A percentile compares a stretch with the other conserved stretches of the same genome.
phyloP scores from a whole-genome alignment of 2,113 vertebrate genomes.

The Apeltes quadracus region DNA sequence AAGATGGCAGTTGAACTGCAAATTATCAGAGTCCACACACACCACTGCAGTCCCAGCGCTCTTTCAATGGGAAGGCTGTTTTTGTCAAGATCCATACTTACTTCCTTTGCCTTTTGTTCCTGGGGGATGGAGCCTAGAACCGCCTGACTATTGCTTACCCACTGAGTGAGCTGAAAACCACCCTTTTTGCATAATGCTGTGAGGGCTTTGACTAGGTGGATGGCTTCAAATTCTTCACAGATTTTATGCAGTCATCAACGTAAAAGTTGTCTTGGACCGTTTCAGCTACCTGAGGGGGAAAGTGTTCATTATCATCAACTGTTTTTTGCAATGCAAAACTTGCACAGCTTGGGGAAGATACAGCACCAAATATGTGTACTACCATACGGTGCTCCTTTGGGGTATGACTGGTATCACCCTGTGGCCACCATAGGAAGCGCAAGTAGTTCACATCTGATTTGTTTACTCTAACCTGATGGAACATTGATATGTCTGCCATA shows the following conservation, averaged over 20 bases:
- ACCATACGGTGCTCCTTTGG: constrained; percentile 25
- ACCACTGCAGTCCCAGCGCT: background rate
- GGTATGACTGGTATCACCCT: background rate
- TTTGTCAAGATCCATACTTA: constrained; percentile 1
- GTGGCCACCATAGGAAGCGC: constrained; percentile 36
- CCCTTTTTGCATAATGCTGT: background rate
- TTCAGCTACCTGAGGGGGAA: background rate
- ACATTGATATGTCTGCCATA: constrained; percentile 22
- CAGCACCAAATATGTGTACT: constrained; percentile 29
- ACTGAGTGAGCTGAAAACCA: constrained; percentile 2
- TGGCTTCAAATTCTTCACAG: background rate
- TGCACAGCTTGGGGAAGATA: constrained; percentile 28
- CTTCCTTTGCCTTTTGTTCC: background rate
- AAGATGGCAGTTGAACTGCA: background rate
- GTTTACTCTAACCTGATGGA: constrained; percentile 18
- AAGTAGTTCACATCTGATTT: constrained; percentile 3
- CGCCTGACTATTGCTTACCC: constrained; percentile 8
- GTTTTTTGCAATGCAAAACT: constrained; percentile 31
- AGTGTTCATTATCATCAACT: background rate
- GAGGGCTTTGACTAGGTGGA: background rate
- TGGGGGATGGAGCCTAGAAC: background rate
- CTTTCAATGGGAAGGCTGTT: background rate
- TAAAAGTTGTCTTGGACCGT: constrained; percentile 1
- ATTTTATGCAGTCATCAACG: constrained; percentile 7
- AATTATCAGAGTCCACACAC: background rate